These are phyloP conservation scores for Lucifuga dentata DNA, from an alignment of 2,113 vertebrate genomes.

Conservation along the genomic window DNA sequence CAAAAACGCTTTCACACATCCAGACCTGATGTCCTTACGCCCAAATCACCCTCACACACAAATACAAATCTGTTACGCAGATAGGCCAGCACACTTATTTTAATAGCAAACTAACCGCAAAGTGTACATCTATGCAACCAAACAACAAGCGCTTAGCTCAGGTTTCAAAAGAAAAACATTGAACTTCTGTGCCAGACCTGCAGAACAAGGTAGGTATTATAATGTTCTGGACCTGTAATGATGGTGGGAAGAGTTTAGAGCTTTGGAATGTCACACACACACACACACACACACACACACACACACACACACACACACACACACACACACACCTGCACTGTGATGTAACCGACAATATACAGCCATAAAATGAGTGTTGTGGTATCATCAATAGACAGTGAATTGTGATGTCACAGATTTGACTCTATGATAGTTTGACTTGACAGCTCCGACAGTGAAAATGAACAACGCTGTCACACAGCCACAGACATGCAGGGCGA, in stretches of 20 bases:
- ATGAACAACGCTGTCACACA: too few relatives aligned
- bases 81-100: too few relatives aligned
- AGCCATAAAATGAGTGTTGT: neutral
- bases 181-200: neutral
- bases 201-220: neutral
- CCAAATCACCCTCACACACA: constrained; percentile 16
- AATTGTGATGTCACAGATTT: neutral
- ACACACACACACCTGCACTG: neutral
- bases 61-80: too few relatives aligned
- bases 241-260: too few relatives aligned
- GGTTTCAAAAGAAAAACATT: neutral
- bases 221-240: neutral
- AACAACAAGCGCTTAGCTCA: neutral
- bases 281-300: too few relatives aligned
- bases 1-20: constrained; percentile 32
- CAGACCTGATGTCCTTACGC: constrained; percentile 32
- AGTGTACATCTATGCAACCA: constrained; percentile 2
- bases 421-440: neutral
- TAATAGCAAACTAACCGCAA: too few relatives aligned
- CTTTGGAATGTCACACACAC: constrained; percentile 16
- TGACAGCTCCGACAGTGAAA: neutral
- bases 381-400: too few relatives aligned
- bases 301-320: neutral
- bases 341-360: neutral
- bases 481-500: neutral